Evolutionary conservation across 2,797 vertebrate species (phyloP).

Genomic region (Pempheris klunzingeri): DNA sequence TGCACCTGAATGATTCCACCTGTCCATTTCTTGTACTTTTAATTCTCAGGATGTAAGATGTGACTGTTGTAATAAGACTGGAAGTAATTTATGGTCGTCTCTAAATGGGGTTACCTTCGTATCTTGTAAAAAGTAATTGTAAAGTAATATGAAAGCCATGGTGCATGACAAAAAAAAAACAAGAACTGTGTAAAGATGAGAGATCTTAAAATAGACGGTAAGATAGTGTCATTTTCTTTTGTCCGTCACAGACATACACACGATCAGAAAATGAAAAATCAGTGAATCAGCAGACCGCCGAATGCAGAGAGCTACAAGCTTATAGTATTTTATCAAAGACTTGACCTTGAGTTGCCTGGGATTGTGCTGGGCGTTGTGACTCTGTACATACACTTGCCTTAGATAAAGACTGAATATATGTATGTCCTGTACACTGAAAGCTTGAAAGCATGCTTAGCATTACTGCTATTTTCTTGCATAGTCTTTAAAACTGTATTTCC

Average conservation of each 20-base stretch:
- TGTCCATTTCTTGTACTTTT: slow-evolving; percentile 65
- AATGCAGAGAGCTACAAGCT: slow-evolving; percentile 45
- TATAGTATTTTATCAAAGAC: slow-evolving; percentile 61
- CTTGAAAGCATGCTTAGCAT: slow-evolving; percentile 82
- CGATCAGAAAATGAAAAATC: slow-evolving; percentile 15
- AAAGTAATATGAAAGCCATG: slow-evolving; percentile 84
- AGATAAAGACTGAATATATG: slow-evolving; percentile 73
- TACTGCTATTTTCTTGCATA: slow-evolving; percentile 62
- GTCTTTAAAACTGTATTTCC: slow-evolving; percentile 63
- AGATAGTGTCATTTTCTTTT: slow-evolving; percentile 47
- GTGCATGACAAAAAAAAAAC: slow-evolving; percentile 86
- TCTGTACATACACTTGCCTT: slow-evolving; percentile 82
- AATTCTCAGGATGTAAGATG: slow-evolving; percentile 93
- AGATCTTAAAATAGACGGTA: slow-evolving; percentile 47
- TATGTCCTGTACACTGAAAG: slow-evolving; percentile 80
- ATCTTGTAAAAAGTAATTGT: slow-evolving; percentile 89
- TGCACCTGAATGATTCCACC: slow-evolving; percentile 49
- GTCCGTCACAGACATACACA: slow-evolving; percentile 29
- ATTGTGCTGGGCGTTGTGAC: slow-evolving; percentile 51
- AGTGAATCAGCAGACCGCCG: slow-evolving; percentile 37
- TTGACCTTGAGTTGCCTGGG: slow-evolving; percentile 57
- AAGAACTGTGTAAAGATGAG: slow-evolving; percentile 61
- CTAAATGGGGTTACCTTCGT: slow-evolving; percentile 88
- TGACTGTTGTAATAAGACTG: slow-evolving; percentile 86
- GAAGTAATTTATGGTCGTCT: slow-evolving; percentile 83